Base-by-base conservation (phyloP, 2,888 invertebrate species). In the Conops quadrifasciatus region DNA sequence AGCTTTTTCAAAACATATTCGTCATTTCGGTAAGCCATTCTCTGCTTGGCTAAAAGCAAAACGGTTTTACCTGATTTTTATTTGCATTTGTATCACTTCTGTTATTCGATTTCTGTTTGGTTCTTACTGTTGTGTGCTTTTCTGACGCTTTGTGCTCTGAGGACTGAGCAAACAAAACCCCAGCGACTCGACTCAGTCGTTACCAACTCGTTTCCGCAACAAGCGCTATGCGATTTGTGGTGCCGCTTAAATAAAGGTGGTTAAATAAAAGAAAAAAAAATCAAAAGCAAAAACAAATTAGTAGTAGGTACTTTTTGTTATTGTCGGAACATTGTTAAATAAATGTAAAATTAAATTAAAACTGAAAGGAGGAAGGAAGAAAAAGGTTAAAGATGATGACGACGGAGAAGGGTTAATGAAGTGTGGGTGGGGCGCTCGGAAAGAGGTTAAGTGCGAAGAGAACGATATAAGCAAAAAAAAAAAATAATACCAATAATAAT, bases 11-110 rank as follows among this genome's bases (percentile, higher is more conserved):
- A 7, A 36, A 36, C 36, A 36, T 36, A 36, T 36, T 36, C 36
- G 5, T 36, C 4, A 9, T 9, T 36, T 36, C 5, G 36, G 36
- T 36, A 36, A 4, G 13, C 47, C 11, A 36, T 24, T 45, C 56
- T 43, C 19, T 45, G 59, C 21, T 36, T 67, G 47, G 67, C 45
- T 67, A 59, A 67, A 59, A 56, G 53, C 16, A 59, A 59, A 59
- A 21, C 15, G 16, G 13, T 45, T 59, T 36, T 36, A 36, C 36
- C 4, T 36, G 36, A 36, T 36, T 7, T 36, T 36, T 36, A 36
- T 36, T 36, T 36, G 36, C 36, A 16, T 60, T 60, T 60, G 21
- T 30, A 59, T 28, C 26, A 56, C 19, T 21, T 56, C 28, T 56
- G 26, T 26, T 26, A 7, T 36, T 36, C 36, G 9, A 36, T 36